Evolutionary conservation across 1,140 invertebrate genomes (phyloP), one percentile per base, ranked within the genome.

Genomic region (Eriosoma lanigerum): DNA sequence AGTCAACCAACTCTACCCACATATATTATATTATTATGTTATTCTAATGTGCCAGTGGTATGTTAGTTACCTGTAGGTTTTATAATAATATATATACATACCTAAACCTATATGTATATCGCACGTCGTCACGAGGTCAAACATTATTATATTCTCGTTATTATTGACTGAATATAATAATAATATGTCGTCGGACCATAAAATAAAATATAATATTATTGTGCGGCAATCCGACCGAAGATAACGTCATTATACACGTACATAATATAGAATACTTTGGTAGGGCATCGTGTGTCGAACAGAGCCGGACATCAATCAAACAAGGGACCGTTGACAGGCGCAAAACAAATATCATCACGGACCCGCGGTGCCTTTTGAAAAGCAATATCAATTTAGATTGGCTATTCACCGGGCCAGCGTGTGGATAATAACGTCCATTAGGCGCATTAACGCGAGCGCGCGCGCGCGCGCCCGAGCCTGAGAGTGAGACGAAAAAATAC

Each of bases 341-440:
- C 73, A 78, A 78, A 78, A 60, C 75, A 78, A 78, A 78, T 78
- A 78, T 78, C 68, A 72, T 72, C 68, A 70, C 66, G 66, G 24
- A 5, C 64, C 64, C 32, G 68, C 68, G 68, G 68, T 72, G 68
- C 46, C 68, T 72, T 72, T 72, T 72, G 68, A 52, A 52, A 50
- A 52, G 68, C 24, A 52, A 72, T 72, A 72, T 72, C 68, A 72
- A 72, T 72, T 72, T 72, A 72, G 68, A 72, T 72, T 72, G 48
- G 24, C 66, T 68, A 68, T 68, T 68, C 68, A 52, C 17, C 2
- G 68, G 68, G 48, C 68, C 26, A 38, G 68, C 26, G 68, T 52
- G 68, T 52, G 68, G 68, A 72, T 50, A 50, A 72, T 72, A 38
- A 52, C 68, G 68, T 72, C 68, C 68, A 72, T 72, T 72, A 72